Percentiles rank a stretch among this genome's conserved stretches.
These are phyloP conservation scores for Sminthurides bifidus DNA, from an alignment of 1,140 invertebrate genomes.

Conservation along the genomic window DNA sequence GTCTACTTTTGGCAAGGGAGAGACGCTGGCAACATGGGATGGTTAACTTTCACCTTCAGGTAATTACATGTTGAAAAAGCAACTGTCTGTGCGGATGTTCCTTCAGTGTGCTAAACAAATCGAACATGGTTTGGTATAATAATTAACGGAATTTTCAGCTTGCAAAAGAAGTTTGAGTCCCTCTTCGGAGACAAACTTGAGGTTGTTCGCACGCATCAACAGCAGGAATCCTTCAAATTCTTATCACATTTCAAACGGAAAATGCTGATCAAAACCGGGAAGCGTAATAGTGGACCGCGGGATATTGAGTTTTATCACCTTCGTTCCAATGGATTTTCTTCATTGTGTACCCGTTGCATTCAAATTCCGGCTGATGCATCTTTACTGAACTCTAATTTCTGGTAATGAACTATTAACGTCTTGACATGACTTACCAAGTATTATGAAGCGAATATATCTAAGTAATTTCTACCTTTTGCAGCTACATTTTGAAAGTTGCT, in stretches of 20 bases:
- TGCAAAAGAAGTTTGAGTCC: slow-evolving; percentile 95
- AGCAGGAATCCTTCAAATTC: slow-evolving; percentile 98
- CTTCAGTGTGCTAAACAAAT: not conserved
- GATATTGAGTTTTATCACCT: slow-evolving; percentile 86
- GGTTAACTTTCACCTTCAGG: slow-evolving; percentile 97
- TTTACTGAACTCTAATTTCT: slow-evolving; percentile 70
- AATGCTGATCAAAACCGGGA: slow-evolving; percentile 87
- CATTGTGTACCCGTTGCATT: slow-evolving; percentile 83
- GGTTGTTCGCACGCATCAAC: slow-evolving; percentile 92
- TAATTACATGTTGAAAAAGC: slow-evolving; percentile 33
- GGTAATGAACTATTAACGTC: slow-evolving; percentile 40
- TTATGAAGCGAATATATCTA: too few relatives aligned
- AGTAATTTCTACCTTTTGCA: too few relatives aligned
- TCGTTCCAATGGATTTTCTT: slow-evolving; percentile 80
- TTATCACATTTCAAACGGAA: slow-evolving; percentile 93
- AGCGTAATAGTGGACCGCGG: slow-evolving; percentile 45
- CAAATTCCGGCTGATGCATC: slow-evolving; percentile 72
- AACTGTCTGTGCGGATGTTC: not conserved
- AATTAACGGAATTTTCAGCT: slow-evolving; percentile 42
- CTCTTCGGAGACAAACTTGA: slow-evolving; percentile 91
- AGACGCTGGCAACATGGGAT: slow-evolving; percentile 96
- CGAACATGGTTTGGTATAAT: not conserved
- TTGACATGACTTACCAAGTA: not conserved
- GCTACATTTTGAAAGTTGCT: slow-evolving; percentile 91
- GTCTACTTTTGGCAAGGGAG: slow-evolving; percentile 99